Evolutionary conservation across 2,113 vertebrate genomes (phyloP), one percentile per base, ranked within the genome.

Genomic region (Corythaeola cristata): DNA sequence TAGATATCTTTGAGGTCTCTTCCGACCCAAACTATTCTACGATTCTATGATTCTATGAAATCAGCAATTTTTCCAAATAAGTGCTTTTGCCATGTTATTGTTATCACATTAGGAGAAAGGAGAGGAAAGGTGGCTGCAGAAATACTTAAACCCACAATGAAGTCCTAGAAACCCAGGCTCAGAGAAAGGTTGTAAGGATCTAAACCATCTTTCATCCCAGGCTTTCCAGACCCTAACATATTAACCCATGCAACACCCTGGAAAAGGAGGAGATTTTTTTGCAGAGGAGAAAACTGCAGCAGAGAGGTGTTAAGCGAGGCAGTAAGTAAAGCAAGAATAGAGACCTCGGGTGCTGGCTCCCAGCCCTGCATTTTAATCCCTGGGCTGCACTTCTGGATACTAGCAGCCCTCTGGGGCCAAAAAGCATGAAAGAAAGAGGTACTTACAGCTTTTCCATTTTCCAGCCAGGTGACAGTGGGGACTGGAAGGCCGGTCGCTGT

Each of bases 381-480:
- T 24, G 21, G 7, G 7, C n/a, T 49, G n/a, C 5, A 5, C 64
- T 94, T 74, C 63, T 3, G 0, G 37, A 11, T 75, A 9, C 4
- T 49, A 78, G 33, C 39, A 81, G 49, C 33, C 17, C 23, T 75
- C 23, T 3, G 2, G 64, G 23, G 35, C 15, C 56, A 60, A 85
- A 85, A 85, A 85, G 63, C 32, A 59, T 69, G 85, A 60, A 56
- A 41, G 72, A 62, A 52, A 59, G 49, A 71, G 33, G 5, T 21
- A 98, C 99, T 99, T 97, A 99, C 99, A 56, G 98, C 98, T 97
- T 99, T 99, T 80, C 99, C 99, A 22, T 99, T 99, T 98, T 99
- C 99, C 97, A 99, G 98, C 99, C 99, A 99, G 85, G 98, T 99
- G 95, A 99, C 96, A 30, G 98, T 98, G 49, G 99, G 99, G 53